A percentile compares a stretch with the other conserved stretches of the same genome.
Evolutionary conservation across 2,797 vertebrate genomes (phyloP).

Genomic region (Pampus argenteus): DNA sequence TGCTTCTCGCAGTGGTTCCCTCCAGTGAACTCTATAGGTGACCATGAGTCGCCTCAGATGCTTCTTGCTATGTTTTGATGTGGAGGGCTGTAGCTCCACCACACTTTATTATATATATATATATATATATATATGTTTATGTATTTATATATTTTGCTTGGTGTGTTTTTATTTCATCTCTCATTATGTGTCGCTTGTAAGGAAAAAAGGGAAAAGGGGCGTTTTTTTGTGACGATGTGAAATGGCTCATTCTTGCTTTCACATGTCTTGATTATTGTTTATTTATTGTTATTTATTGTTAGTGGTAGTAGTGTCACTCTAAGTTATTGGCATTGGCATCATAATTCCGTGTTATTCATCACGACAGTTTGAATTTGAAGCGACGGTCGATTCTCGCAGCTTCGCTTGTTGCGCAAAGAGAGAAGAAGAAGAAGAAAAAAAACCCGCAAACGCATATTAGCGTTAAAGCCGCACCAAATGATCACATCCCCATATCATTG

Average conservation of each 20-base stretch:
- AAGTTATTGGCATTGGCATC: neutral
- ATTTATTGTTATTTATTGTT: neutral
- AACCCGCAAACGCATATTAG: conserved; percentile 14
- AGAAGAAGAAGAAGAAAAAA: neutral
- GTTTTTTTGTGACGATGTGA: conserved; percentile 13
- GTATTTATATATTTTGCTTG: neutral
- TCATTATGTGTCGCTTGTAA: conserved; percentile 17
- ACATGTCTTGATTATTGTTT: conserved; percentile 26
- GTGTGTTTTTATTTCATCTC: conserved; percentile 10
- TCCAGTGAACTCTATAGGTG: conserved; percentile 81
- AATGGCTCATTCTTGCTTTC: conserved; percentile 11
- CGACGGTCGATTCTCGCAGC: neutral
- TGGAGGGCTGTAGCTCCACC: conserved; percentile 50
- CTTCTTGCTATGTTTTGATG: conserved; percentile 72
- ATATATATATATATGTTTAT: neutral
- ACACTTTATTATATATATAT: conserved; percentile 31
- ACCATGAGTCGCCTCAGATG: conserved; percentile 76
- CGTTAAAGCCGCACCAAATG: conserved; percentile 32
- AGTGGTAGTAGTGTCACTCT: too few relatives aligned
- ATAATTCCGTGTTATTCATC: conserved; percentile 14
- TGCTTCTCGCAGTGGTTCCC: conserved; percentile 70
- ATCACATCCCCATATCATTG: conserved; percentile 48
- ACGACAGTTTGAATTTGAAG: neutral
- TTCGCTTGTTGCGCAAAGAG: neutral
- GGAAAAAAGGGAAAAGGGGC: neutral